phyloP scores from a whole-genome alignment of 2,888 invertebrate species.

The Argynnis bischoffii region DNA sequence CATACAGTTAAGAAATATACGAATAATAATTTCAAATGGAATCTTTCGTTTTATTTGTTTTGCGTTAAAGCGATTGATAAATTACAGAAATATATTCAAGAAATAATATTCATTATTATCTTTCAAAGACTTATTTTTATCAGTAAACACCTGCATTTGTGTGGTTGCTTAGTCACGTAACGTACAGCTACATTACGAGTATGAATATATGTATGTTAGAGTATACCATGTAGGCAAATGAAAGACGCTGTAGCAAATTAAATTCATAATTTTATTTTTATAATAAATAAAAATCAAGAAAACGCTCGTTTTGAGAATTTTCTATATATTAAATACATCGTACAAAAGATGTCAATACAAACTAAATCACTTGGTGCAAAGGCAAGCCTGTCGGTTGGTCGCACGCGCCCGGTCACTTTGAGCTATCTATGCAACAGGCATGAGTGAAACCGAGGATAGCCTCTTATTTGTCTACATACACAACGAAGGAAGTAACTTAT shows the following conservation, averaged over 20 bases:
- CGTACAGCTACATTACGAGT: not conserved
- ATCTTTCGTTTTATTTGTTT: too few relatives aligned
- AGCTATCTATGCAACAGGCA: conserved; percentile 65
- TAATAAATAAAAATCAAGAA: conserved; percentile 81
- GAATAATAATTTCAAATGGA: too few relatives aligned
- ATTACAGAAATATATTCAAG: too few relatives aligned
- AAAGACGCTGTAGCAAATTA: conserved; percentile 71
- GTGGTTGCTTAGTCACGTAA: too few relatives aligned
- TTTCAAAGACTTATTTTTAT: too few relatives aligned
- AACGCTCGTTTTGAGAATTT: conserved; percentile 77
- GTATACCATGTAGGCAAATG: conserved; percentile 2
- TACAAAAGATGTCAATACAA: conserved; percentile 82
- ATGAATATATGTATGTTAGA: not conserved
- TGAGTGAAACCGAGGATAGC: conserved; percentile 78
- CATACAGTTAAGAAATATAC: too few relatives aligned
- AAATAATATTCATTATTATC: too few relatives aligned
- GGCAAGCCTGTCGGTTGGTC: conserved; percentile 79
- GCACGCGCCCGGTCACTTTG: conserved; percentile 53
- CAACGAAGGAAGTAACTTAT: conserved; percentile 73
- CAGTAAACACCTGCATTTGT: too few relatives aligned
- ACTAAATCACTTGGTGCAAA: conserved; percentile 83
- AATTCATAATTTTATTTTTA: conserved; percentile 82
- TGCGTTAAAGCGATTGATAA: too few relatives aligned
- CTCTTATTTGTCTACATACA: conserved; percentile 69
- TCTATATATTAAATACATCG: conserved; percentile 80